phyloP scores from a whole-genome alignment of 2,888 invertebrate species.

The Dichetophora obliterata region DNA sequence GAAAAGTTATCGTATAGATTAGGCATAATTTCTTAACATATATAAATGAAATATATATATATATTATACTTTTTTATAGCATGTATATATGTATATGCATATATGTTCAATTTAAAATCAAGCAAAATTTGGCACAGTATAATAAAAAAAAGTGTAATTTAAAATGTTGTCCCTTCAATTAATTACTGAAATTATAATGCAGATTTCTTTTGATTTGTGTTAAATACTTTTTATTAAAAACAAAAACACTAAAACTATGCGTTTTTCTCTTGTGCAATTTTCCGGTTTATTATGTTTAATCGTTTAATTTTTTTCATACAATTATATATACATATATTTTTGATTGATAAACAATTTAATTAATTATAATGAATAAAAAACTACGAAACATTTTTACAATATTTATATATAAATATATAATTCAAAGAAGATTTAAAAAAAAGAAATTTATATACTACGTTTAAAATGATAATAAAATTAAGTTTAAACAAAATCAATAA shows the following conservation, averaged over 20 bases:
- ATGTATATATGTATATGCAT: slow-evolving; percentile 5
- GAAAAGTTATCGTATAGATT: not conserved
- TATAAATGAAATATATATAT: slow-evolving; percentile 8
- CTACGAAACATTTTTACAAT: slow-evolving; percentile 37
- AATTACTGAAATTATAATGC: not conserved
- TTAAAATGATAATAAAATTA: slow-evolving; percentile 32
- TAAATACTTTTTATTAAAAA: not conserved
- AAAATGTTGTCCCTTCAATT: slow-evolving; percentile 1
- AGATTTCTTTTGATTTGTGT: slow-evolving; percentile 17
- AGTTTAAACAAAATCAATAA: slow-evolving; percentile 33
- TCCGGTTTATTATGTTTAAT: slow-evolving; percentile 25
- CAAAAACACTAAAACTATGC: not conserved
- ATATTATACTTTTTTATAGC: not conserved
- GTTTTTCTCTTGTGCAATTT: slow-evolving; percentile 27
- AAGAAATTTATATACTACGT: slow-evolving; percentile 36
- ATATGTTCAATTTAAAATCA: too few relatives aligned
- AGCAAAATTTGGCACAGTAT: not conserved
- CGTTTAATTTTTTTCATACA: slow-evolving; percentile 24
- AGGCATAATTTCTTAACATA: not conserved
- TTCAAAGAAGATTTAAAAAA: slow-evolving; percentile 15
- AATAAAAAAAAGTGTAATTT: not conserved
- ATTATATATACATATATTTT: slow-evolving; percentile 11
- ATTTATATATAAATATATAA: slow-evolving; percentile 30
- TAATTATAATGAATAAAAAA: slow-evolving; percentile 29
- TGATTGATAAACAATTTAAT: slow-evolving; percentile 32